Percentiles rank a stretch among this genome's conserved stretches.
These are phyloP conservation scores for Himantopus leucocephalus DNA, from an alignment of 2,113 vertebrate genomes.

Conservation along the genomic window DNA sequence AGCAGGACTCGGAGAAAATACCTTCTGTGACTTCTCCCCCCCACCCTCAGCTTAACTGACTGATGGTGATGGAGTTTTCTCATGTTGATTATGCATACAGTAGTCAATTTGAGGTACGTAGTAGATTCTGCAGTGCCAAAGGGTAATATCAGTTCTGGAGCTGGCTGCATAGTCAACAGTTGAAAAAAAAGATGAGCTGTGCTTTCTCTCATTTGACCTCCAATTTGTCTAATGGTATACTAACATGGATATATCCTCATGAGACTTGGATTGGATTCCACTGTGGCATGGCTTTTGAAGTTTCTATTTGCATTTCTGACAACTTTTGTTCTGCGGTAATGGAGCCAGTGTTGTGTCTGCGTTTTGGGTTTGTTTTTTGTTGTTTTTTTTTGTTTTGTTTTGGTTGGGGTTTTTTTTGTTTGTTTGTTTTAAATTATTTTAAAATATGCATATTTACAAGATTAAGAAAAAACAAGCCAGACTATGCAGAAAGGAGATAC, in stretches of 20 bases:
- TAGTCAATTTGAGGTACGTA: background rate
- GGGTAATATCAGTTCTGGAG: background rate
- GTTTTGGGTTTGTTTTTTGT: background rate
- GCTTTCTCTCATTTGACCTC: background rate
- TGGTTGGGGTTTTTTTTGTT: background rate
- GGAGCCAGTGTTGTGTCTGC: background rate
- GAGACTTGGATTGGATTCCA: background rate
- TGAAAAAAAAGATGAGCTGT: background rate
- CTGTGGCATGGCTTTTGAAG: background rate
- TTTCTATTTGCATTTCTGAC: background rate
- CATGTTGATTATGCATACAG: background rate
- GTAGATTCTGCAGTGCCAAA: background rate
- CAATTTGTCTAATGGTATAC: background rate
- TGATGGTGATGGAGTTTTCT: background rate
- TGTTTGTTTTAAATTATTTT: background rate
- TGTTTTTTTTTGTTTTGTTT: too few species aligned
- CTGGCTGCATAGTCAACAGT: background rate
- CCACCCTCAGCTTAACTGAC: background rate
- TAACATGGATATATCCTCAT: background rate
- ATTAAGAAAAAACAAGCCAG: background rate
- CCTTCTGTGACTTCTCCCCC: background rate
- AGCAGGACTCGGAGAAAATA: background rate
- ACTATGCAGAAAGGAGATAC: background rate
- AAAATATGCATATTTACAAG: background rate
- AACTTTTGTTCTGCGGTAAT: background rate